These are phyloP conservation scores for Amphipyra tragopoginis DNA, from an alignment of 2,888 invertebrate genomes.

Conservation along the genomic window DNA sequence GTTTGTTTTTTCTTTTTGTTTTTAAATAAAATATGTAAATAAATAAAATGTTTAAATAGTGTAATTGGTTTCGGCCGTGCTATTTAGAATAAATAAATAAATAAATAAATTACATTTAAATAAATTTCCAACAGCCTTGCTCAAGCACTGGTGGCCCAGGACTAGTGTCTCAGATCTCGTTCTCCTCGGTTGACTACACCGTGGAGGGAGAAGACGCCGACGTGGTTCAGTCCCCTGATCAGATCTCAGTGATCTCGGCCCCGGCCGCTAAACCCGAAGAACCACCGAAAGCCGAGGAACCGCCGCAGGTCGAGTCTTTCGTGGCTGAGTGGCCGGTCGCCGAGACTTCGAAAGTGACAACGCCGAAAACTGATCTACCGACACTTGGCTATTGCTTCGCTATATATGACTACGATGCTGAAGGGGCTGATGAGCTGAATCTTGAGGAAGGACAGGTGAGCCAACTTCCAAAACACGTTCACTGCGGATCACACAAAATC, in stretches of 20 bases:
- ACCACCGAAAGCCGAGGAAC: constrained; percentile 46
- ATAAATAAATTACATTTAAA: no score
- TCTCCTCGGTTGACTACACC: constrained; percentile 98
- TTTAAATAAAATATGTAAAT: no score
- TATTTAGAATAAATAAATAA: no score
- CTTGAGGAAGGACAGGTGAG: constrained; percentile 96
- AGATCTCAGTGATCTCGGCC: constrained; percentile 92
- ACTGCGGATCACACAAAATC: no score
- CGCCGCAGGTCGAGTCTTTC: constrained; percentile 30
- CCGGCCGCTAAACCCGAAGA: constrained; percentile 86
- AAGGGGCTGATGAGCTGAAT: constrained; percentile 96
- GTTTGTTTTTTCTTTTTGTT: constrained; percentile 12
- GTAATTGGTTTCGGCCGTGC: no score
- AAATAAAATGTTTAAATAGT: no score
- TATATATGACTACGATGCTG: constrained; percentile 98
- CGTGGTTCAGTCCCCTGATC: constrained; percentile 92
- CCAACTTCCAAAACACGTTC: constrained; percentile 2
- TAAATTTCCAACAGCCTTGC: constrained; percentile 64
- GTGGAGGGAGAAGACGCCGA: constrained; percentile 95
- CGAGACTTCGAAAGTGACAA: constrained; percentile 9
- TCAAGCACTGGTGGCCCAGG: constrained; percentile 86
- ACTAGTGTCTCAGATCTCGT: constrained; percentile 95
- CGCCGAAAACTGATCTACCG: constrained; percentile 57
- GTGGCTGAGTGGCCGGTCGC: constrained; percentile 39
- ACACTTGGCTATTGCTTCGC: constrained; percentile 94